A percentile compares a stretch with the other conserved stretches of the same genome.
These are phyloP conservation scores for Lithobates sylvaticus DNA, from an alignment of 2,797 vertebrate species.

Conservation along the genomic window DNA sequence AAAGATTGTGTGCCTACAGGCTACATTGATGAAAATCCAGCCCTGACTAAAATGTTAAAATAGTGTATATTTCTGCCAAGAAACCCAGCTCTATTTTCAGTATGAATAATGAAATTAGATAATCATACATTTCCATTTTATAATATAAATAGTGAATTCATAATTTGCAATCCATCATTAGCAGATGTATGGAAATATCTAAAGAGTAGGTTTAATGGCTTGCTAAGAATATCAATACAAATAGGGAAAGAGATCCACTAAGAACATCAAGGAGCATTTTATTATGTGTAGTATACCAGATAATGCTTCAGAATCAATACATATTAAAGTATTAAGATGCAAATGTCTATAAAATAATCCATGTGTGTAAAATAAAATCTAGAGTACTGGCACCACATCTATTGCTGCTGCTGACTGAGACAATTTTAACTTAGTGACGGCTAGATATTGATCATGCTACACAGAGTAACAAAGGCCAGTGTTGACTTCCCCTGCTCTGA, in stretches of 20 bases:
- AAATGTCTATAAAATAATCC: constrained; percentile 58
- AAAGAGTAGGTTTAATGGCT: constrained; percentile 38
- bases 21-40: too few species aligned
- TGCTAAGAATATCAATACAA: constrained; percentile 39
- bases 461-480: background rate
- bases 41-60: too few species aligned
- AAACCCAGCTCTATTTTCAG: background rate
- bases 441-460: constrained; percentile 36
- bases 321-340: constrained; percentile 55
- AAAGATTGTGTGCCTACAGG: too few species aligned
- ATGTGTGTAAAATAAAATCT: constrained; percentile 52
- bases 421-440: constrained; percentile 47
- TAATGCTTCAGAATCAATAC: constrained; percentile 56
- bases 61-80: background rate
- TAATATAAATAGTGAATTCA: constrained; percentile 31
- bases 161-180: constrained; percentile 35
- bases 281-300: constrained; percentile 53
- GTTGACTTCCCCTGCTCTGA: background rate
- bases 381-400: constrained; percentile 48
- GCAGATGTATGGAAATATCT: constrained; percentile 36
- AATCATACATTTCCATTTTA: constrained; percentile 15
- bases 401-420: constrained; percentile 42
- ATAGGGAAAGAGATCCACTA: constrained; percentile 24
- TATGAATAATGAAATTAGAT: constrained; percentile 2
- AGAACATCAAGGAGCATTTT: constrained; percentile 53